A percentile compares a stretch with the other conserved stretches of the same genome.
Evolutionary conservation across 2,113 vertebrate genomes (phyloP).

Genomic region (Sylvilagus bachmani): DNA sequence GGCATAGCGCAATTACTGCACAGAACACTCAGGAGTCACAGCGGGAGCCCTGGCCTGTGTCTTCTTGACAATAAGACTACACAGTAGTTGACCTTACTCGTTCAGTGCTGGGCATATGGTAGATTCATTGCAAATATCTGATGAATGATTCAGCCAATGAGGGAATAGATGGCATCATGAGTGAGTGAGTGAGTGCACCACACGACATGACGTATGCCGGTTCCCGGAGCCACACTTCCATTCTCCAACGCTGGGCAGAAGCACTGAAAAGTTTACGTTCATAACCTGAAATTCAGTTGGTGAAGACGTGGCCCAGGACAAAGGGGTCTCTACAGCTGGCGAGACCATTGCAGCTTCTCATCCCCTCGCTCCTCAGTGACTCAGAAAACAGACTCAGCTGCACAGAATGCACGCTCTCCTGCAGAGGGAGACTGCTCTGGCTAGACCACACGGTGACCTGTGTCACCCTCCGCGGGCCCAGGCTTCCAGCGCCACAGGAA

Average conservation of each 20-base stretch:
- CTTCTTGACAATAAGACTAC: background rate
- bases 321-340: background rate
- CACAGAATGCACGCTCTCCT: background rate
- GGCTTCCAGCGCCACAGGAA: background rate
- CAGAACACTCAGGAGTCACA: background rate
- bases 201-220: background rate
- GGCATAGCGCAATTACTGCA: background rate
- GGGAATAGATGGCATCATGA: background rate
- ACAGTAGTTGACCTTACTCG: background rate
- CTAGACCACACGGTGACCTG: background rate
- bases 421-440: background rate
- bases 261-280: background rate
- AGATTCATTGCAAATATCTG: background rate
- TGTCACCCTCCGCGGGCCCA: accelerated
- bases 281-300: background rate
- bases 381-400: background rate
- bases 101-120: background rate
- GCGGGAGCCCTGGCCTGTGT: background rate
- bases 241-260: background rate
- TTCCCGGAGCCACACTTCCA: background rate
- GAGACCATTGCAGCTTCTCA: background rate
- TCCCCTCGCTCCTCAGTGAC: background rate
- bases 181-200: background rate
- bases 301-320: background rate
- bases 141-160: background rate